Evolutionary conservation across 1,140 invertebrate species (phyloP).

Genomic region (Mercenaria mercenaria): DNA sequence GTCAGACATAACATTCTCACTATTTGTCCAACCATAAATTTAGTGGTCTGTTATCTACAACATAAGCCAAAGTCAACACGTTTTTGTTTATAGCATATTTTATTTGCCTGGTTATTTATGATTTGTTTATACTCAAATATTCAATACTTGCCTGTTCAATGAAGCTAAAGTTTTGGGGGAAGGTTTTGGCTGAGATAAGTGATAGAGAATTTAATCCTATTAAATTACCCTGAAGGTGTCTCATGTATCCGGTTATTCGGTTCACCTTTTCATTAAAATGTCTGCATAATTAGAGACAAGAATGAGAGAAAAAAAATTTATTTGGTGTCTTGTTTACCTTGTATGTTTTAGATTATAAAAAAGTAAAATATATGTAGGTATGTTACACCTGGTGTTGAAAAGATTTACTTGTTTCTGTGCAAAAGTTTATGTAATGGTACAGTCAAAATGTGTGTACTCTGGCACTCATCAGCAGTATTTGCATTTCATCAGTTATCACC

Average conservation of each 20-base stretch:
- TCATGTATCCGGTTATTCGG: not conserved
- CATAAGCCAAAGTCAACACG: constrained; percentile 12
- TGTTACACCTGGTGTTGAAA: too few species aligned
- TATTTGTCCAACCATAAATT: not conserved
- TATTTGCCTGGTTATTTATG: constrained; percentile 24
- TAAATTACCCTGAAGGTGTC: not conserved
- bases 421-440: too few species aligned
- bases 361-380: too few species aligned
- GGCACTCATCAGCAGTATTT: too few species aligned
- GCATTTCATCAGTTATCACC: too few species aligned
- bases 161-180: not conserved
- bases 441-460: too few species aligned
- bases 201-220: not conserved
- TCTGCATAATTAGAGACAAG: not conserved
- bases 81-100: constrained; percentile 10
- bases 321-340: too few species aligned
- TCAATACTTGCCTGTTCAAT: not conserved
- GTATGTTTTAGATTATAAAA: too few species aligned
- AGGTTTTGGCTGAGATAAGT: not conserved
- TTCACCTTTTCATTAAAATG: not conserved
- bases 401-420: too few species aligned
- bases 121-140: not conserved
- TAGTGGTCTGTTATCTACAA: not conserved
- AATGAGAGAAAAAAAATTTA: too few species aligned
- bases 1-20: not conserved